Conservation (phyloP, 2,797 vertebrate species). For the Melanotaenia nigrans region DNA sequence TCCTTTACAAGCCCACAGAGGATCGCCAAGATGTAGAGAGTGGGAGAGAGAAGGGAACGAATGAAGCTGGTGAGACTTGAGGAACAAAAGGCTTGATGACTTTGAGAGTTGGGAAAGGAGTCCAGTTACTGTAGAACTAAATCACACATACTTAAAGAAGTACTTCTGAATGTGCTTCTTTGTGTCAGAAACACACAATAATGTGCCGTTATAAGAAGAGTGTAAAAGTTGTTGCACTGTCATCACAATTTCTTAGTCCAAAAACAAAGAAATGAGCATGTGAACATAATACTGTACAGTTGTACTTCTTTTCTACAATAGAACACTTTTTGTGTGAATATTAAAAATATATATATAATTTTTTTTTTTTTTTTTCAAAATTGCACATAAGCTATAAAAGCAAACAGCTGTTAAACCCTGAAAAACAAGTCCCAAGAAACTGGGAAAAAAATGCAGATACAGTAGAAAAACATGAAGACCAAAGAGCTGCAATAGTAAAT, state of each 20-base stretch:
- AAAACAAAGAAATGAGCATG: background rate
- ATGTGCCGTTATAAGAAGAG: background rate
- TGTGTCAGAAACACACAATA: slow-evolving; percentile 12
- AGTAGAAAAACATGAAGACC: background rate
- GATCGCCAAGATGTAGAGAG: slow-evolving; percentile 38
- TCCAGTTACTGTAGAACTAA: slow-evolving; percentile 29
- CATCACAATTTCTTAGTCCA: slow-evolving; percentile 6
- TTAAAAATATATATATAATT: too few relatives aligned
- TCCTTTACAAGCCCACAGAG: slow-evolving; percentile 74
- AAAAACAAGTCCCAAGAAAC: background rate
- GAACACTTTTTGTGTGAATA: too few relatives aligned
- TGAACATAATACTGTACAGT: background rate
- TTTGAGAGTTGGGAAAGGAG: slow-evolving; percentile 35
- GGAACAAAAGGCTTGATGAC: slow-evolving; percentile 55
- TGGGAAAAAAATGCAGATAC: background rate
- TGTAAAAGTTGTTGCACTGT: slow-evolving; percentile 2
- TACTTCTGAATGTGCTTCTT: background rate
- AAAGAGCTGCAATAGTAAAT: background rate
- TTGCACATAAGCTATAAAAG: background rate
- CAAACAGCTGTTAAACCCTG: background rate
- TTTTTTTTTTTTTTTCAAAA: too few relatives aligned
- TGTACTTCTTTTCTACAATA: too few relatives aligned
- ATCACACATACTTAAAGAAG: slow-evolving; percentile 31
- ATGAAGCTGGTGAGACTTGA: slow-evolving; percentile 41
- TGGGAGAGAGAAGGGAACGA: slow-evolving; percentile 54